Percentiles rank a stretch among this genome's conserved stretches.
phyloP scores from a whole-genome alignment of 2,888 invertebrate genomes.

The Cordylochernes scorpioides region DNA sequence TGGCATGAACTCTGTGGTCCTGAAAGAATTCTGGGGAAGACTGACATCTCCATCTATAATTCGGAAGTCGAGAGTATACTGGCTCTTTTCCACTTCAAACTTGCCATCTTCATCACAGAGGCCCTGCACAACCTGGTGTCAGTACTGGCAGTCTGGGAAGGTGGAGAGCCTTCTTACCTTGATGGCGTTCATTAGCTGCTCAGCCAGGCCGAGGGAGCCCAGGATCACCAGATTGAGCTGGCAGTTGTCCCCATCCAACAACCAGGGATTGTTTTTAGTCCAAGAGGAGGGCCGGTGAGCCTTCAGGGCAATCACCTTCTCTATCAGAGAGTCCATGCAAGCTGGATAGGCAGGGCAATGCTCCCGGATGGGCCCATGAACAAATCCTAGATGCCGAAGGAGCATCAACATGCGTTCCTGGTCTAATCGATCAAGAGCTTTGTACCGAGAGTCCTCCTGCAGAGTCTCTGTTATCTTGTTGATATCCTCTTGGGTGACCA shows the following conservation, averaged over 20 bases:
- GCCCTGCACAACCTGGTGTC: no score
- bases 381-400: constrained; percentile 78
- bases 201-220: constrained; percentile 58
- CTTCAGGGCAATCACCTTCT: constrained; percentile 38
- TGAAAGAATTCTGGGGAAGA: constrained; percentile 48
- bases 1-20: constrained; percentile 58
- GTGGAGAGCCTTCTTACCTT: constrained; percentile 32
- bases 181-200: constrained; percentile 59
- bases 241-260: constrained; percentile 36
- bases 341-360: constrained; percentile 66
- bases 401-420: constrained; percentile 80
- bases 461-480: constrained; percentile 71
- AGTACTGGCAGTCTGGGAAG: no score
- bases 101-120: no score
- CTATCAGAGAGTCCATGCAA: constrained; percentile 48
- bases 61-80: constrained; percentile 55
- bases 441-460: constrained; percentile 71
- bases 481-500: constrained; percentile 76
- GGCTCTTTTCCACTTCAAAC: constrained; percentile 45
- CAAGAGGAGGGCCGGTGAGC: constrained; percentile 33
- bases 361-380: constrained; percentile 75
- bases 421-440: constrained; percentile 69
- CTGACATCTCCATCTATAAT: constrained; percentile 61
- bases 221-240: constrained; percentile 63
- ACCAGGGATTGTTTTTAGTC: constrained; percentile 36